Evolutionary conservation across 2,888 invertebrate species (phyloP).

Genomic region (Agonum fuliginosum): DNA sequence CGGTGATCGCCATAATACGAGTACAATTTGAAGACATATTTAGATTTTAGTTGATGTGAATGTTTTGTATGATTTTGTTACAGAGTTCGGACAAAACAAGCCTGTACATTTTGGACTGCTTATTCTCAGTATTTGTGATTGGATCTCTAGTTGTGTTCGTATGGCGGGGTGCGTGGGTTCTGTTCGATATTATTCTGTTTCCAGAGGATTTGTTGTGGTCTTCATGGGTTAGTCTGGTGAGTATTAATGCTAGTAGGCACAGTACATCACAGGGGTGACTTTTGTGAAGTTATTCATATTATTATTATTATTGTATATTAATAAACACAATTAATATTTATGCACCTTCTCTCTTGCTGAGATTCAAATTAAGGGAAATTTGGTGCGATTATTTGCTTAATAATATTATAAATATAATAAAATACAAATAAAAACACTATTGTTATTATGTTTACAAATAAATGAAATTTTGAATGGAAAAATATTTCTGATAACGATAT

Average conservation of each 20-base stretch:
- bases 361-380: too few relatives aligned
- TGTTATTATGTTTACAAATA: neutral
- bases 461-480: conserved; percentile 25
- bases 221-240: conserved; percentile 87
- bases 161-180: conserved; percentile 91
- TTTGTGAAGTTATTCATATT: too few relatives aligned
- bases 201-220: conserved; percentile 82
- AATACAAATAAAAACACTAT: neutral
- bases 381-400: too few relatives aligned
- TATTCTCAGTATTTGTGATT: conserved; percentile 89
- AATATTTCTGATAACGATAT: neutral
- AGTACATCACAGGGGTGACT: too few relatives aligned
- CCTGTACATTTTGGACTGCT: conserved; percentile 87
- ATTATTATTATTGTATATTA: too few relatives aligned
- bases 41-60: neutral
- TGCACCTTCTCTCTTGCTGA: too few relatives aligned
- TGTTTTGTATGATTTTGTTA: conserved; percentile 67
- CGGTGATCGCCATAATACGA: too few relatives aligned
- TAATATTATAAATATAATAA: neutral
- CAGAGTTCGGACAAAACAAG: conserved; percentile 82
- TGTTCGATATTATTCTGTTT: conserved; percentile 87
- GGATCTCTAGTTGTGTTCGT: conserved; percentile 91
- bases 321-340: too few relatives aligned
- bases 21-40: neutral
- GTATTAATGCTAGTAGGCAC: too few relatives aligned